Evolutionary conservation across 1,140 invertebrate species (phyloP), one percentile per base, ranked within the genome.

Genomic region (Manduca sexta): DNA sequence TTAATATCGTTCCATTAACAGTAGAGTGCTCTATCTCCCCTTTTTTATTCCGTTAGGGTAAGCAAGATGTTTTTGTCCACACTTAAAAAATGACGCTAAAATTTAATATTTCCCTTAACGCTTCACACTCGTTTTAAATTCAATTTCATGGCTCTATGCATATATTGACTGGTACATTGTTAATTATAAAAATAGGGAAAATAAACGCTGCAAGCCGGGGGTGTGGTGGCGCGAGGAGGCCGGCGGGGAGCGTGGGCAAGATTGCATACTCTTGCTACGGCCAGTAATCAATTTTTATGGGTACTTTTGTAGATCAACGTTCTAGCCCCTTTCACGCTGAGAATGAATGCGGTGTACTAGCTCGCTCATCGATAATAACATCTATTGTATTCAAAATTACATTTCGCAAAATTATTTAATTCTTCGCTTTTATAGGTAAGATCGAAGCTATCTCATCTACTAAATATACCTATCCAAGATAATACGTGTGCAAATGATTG

Each of bases 251-350:
- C 42, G 35, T 43, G 38, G 44, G 39, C 48, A 70, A 75, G 76
- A 83, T 83, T 83, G 79, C 76, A 83, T 80, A 80, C 77, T 74
- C 76, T 80, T 76, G 74, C 74, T 75, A 74, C 65, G 69, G 71
- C 60, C 60, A 70, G 76, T 79, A 83, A 83, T 83, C 79, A 83
- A 80, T 83, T 83, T 83, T 83, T 80, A 83, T 75, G 79, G 66
- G 65, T 65, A 74, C 78, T 80, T 80, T 76, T 73, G 72, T 74
- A 69, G 63, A 67, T 71, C 69, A 58, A 56, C 50, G 60, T 47
- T 60, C 60, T 49, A 33, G 13, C 2, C 33, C 29, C 33, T 38
- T 10, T 14, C 13, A 14, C 13, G 33, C 3, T 4, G 4, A 34
- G 5, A 12, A 34, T 34, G 11, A 11, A 34, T 14, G 11, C 11